Conservation (phyloP, 2,113 vertebrate genomes). For the Megaceryle torquata region DNA sequence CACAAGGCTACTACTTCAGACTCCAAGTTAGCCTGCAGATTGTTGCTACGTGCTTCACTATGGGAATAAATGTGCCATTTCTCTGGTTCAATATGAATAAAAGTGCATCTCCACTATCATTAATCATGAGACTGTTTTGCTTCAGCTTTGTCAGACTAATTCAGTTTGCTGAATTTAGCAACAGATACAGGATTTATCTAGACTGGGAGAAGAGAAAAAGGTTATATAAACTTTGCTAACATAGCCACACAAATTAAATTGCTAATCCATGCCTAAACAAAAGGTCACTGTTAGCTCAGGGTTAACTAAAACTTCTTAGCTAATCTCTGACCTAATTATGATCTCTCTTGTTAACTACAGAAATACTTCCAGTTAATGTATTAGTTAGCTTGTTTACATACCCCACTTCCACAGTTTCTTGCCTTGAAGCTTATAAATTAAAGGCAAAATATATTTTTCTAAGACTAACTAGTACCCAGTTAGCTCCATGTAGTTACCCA, state of each 20-base stretch:
- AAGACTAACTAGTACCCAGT: neutral
- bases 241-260: neutral
- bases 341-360: slow-evolving; percentile 15
- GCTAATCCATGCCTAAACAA: slow-evolving; percentile 9
- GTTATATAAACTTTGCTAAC: slow-evolving; percentile 25
- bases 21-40: neutral
- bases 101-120: neutral
- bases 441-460: neutral
- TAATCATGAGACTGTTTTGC: neutral
- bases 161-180: neutral
- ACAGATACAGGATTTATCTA: neutral
- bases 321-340: slow-evolving; percentile 21
- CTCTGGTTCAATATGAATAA: neutral
- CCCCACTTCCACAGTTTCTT: neutral
- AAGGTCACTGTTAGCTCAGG: slow-evolving; percentile 4
- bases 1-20: neutral
- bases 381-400: neutral
- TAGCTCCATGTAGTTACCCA: neutral
- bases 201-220: neutral
- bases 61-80: neutral
- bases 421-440: slow-evolving; percentile 2
- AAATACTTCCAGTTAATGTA: slow-evolving; percentile 4
- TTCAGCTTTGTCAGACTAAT: slow-evolving; percentile 38
- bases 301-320: slow-evolving; percentile 17
- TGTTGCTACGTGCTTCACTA: neutral